A percentile compares a stretch with the other conserved stretches of the same genome.
Evolutionary conservation across 2,888 invertebrate species (phyloP).

Genomic region (Hypercompe scribonia): DNA sequence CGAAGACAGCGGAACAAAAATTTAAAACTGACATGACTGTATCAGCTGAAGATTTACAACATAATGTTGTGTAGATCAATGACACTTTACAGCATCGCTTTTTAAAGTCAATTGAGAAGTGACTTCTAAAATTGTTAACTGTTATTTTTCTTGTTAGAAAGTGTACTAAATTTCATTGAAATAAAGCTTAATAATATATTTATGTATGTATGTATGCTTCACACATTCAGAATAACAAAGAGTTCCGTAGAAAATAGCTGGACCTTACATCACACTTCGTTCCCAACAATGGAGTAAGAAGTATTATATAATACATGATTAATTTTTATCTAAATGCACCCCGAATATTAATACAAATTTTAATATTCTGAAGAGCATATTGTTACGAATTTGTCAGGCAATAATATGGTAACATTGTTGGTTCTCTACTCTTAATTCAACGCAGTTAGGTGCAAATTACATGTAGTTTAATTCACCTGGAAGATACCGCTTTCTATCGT

Average conservation of each 20-base stretch:
- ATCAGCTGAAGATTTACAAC: not conserved
- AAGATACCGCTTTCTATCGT: no score
- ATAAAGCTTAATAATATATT: slow-evolving; percentile 18
- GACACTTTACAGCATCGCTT: not conserved
- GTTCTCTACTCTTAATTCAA: not conserved
- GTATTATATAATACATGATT: slow-evolving; percentile 42
- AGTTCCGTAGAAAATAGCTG: slow-evolving; percentile 78
- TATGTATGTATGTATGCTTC: slow-evolving; percentile 31
- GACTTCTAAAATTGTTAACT: not conserved
- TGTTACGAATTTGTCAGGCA: not conserved
- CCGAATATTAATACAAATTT: slow-evolving; percentile 46
- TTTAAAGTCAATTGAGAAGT: not conserved
- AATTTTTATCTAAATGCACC: slow-evolving; percentile 40
- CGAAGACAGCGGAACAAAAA: no score
- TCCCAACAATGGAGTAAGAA: slow-evolving; percentile 23
- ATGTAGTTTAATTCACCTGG: no score
- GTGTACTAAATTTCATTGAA: slow-evolving; percentile 29
- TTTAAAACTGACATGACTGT: no score
- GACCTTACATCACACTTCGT: slow-evolving; percentile 57
- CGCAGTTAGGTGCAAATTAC: no score
- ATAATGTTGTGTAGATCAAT: not conserved
- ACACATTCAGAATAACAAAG: slow-evolving; percentile 70
- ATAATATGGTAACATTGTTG: not conserved
- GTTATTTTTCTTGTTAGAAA: slow-evolving; percentile 38
- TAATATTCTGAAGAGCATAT: slow-evolving; percentile 2